Evolutionary conservation across 2,113 vertebrate genomes (phyloP), one percentile per base, ranked within the genome.

Genomic region (Odontesthes bonariensis): DNA sequence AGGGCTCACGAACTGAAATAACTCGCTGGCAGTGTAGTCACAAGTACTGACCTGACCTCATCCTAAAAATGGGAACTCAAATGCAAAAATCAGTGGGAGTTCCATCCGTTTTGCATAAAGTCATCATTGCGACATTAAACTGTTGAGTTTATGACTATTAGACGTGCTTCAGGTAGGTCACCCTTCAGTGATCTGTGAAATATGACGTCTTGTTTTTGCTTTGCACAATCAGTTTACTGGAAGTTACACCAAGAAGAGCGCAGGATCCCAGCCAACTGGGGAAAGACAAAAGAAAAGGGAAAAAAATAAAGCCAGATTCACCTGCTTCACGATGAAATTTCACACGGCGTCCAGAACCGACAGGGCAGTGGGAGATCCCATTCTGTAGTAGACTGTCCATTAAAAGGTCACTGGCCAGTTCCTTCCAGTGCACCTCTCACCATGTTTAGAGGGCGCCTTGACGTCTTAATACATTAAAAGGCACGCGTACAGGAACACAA

Each of bases 401-500:
- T 52, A 73, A 44, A 22, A 52, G 4, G 1, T 75, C 54, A 46
- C 14, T 14, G 33, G 20, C 35, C n/a, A n/a, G 66, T 59, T 59
- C n/a, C n/a, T 59, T 59, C 19, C 13, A 44, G 46, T 4, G 11
- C 32, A 20, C 19, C n/a, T 12, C 19, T 14, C 14, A 20, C 22
- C 49, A 19, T n/a, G 27, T 44, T 44, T n/a, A 32, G 12, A 49
- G 13, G 67, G 42, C 55, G 38, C 31, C 42, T 70, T 10, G 8
- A 38, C 31, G 51, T 65, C 55, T 19, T 9, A 73, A 67, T 78
- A 17, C 20, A 49, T 63, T 73, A 20, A 35, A 52, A 75, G 59
- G 47, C 4, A 60, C 14, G 17, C 61, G 46, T 31, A 32, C 31
- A 59, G 42, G 13, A 76, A 73, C 93, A 94, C 94, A 93, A 95